These are phyloP conservation scores for Notiomystis cincta DNA, from an alignment of 2,113 vertebrate genomes.

Conservation along the genomic window DNA sequence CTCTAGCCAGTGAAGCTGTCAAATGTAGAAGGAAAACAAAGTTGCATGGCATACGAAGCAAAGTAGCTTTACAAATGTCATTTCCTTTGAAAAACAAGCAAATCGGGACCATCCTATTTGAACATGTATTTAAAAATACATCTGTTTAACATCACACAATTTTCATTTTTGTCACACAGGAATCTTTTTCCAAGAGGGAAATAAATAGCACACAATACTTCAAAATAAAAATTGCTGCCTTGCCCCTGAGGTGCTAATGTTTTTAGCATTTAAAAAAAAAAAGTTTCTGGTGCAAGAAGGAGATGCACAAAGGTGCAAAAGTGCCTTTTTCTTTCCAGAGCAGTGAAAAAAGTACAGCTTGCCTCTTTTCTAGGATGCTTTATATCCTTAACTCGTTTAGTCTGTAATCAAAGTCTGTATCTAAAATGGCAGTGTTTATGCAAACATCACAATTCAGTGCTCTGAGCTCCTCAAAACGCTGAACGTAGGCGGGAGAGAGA, in stretches of 20 bases:
- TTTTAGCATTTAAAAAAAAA: constrained; percentile 66
- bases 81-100: constrained; percentile 64
- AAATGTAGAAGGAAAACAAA: constrained; percentile 58
- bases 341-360: constrained; percentile 59
- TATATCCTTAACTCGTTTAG: neutral
- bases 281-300: constrained; percentile 71
- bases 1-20: constrained; percentile 24
- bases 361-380: constrained; percentile 35
- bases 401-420: constrained; percentile 50
- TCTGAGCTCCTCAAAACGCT: constrained; percentile 35
- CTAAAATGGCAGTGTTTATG: constrained; percentile 62
- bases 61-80: constrained; percentile 61
- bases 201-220: constrained; percentile 69
- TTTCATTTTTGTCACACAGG: constrained; percentile 62
- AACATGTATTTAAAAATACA: constrained; percentile 64
- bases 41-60: constrained; percentile 14
- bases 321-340: constrained; percentile 64
- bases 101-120: constrained; percentile 47
- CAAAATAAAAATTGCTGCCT: constrained; percentile 55
- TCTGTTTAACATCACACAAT: constrained; percentile 56
- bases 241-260: constrained; percentile 75
- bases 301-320: constrained; percentile 69
- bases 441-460: constrained; percentile 54
- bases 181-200: constrained; percentile 58
- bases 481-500: neutral